phyloP scores from a whole-genome alignment of 2,888 invertebrate species.

The Drosophila ustulata region DNA sequence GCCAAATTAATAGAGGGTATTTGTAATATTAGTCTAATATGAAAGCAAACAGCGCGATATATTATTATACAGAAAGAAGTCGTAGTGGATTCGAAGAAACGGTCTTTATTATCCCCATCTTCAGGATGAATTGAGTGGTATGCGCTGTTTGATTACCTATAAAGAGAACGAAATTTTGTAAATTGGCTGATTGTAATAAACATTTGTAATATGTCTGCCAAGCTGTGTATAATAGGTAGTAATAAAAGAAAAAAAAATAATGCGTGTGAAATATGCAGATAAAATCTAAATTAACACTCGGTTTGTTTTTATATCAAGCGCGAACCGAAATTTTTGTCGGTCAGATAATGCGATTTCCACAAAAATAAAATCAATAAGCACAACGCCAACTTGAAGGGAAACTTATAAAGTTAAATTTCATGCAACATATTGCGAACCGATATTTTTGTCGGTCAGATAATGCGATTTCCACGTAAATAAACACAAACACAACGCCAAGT shows the following conservation, averaged over 20 bases:
- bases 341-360: conserved; percentile 68
- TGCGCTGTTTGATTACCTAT: conserved; percentile 82
- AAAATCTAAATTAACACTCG: conserved; percentile 57
- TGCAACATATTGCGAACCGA: no score
- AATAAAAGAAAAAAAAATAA: conserved; percentile 64
- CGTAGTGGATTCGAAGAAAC: no score
- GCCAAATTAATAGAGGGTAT: no score
- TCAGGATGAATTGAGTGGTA: conserved; percentile 79
- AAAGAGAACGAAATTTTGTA: conserved; percentile 27
- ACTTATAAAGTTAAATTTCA: conserved; percentile 32
- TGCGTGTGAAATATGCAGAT: conserved; percentile 74
- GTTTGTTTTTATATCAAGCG: no score
- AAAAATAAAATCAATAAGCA: conserved; percentile 51
- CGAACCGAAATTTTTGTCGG: conserved; percentile 61
- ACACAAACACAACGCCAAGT: conserved; percentile 46
- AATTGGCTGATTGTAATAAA: conserved; percentile 44
- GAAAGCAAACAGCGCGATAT: no score
- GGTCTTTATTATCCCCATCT: neutral
- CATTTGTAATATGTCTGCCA: conserved; percentile 45
- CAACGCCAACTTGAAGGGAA: conserved; percentile 26
- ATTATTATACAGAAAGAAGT: no score
- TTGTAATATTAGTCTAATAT: no score
- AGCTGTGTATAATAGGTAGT: conserved; percentile 73
- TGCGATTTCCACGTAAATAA: conserved; percentile 57
- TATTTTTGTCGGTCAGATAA: conserved; percentile 64